Base-by-base conservation (phyloP, 2,888 invertebrate species). In the Ochlodes sylvanus region DNA sequence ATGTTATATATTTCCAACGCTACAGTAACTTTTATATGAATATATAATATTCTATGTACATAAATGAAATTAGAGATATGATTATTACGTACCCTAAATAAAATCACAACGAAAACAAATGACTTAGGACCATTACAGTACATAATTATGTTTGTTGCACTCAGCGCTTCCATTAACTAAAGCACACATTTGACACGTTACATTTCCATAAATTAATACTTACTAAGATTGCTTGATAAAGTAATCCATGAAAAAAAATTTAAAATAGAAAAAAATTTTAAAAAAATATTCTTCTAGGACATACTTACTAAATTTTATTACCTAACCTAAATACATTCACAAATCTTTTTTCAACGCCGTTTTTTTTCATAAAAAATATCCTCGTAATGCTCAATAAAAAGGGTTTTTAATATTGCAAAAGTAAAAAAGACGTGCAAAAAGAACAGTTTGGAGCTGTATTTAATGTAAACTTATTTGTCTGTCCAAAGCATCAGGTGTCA, bases 1-100 rank as follows among this genome's bases (percentile, higher is more conserved):
- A 88, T 85, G 80, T 87, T 71, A 90, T 90, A 91, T 91, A 90
- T 85, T 87, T 87, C 84, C 80, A 89, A 87, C 82, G 77, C 87
- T 87, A 89, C 83, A 82, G 84, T 86, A 86, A 77, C 79, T 78
- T 71, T 77, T 81, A 81, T 77, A 77, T 70, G 75, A 85, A 85
- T 82, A 82, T 79, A 85, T 79, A 83, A 81, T 76, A 68, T 47
- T 75, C 70, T 85, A 88, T 88, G 82, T 87, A 88, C 85, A 88
- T 75, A 62, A 77, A 77, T 32, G 19, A 52, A 52, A 62, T 17
- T 34, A 27, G 15, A 68, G 68, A 57, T 70, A 71, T 74, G 77
- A 76, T 84, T 86, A 87, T 88, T 87, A 84, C 85, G 80, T 82
- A 73, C 73, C 82, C 85, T 86, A 87, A 85, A 82, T 12, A 77